Evolutionary conservation across 2,888 invertebrate genomes (phyloP).

Genomic region (Parnassius glacialis): DNA sequence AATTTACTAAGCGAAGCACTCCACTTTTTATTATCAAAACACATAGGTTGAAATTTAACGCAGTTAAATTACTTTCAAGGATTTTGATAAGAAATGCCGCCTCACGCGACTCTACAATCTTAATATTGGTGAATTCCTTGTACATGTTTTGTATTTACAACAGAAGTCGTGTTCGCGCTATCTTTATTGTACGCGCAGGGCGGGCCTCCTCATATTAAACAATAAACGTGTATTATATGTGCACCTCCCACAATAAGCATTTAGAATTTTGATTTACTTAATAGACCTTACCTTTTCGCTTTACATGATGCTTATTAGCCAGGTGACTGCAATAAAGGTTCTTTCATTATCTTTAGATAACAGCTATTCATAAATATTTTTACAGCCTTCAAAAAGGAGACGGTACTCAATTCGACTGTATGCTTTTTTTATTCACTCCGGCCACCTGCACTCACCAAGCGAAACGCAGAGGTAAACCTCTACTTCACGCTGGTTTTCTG

Average conservation of each 20-base stretch:
- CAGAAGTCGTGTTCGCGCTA: slow-evolving; percentile 24
- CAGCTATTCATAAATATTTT: too few relatives aligned
- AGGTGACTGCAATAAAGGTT: neutral
- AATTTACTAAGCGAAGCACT: neutral
- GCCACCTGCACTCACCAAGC: too few relatives aligned
- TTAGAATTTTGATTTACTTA: slow-evolving; percentile 14
- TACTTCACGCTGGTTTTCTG: too few relatives aligned
- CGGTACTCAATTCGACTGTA: too few relatives aligned
- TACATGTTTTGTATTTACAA: slow-evolving; percentile 28
- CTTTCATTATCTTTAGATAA: neutral
- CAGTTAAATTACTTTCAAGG: slow-evolving; percentile 25
- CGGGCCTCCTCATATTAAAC: slow-evolving; percentile 21
- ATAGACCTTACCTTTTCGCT: slow-evolving; percentile 7
- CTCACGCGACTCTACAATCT: slow-evolving; percentile 25
- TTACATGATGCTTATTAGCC: neutral
- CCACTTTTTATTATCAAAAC: slow-evolving; percentile 3
- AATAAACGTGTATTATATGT: slow-evolving; percentile 13
- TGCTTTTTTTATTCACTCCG: too few relatives aligned
- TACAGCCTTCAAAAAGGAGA: too few relatives aligned
- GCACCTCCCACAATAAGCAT: neutral
- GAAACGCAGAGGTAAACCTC: too few relatives aligned
- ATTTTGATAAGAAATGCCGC: slow-evolving; percentile 29
- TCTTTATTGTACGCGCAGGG: slow-evolving; percentile 27
- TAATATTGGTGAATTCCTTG: slow-evolving; percentile 23
- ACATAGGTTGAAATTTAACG: slow-evolving; percentile 11